Base-by-base conservation (phyloP, 2,113 vertebrate species). In the Pachypanchax playfairii region DNA sequence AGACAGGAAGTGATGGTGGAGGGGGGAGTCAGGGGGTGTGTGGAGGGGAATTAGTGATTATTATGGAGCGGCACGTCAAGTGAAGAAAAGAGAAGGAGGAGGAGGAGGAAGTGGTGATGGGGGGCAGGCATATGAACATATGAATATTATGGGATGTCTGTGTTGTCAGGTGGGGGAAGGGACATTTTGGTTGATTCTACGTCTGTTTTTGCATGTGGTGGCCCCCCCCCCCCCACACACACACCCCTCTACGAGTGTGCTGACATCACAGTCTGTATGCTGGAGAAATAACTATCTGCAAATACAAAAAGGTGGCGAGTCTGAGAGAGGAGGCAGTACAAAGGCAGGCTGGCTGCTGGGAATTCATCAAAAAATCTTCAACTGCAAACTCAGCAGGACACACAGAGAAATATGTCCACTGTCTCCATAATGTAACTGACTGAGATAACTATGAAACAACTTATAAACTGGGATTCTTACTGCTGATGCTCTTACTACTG, bases 121-220 rank as follows among this genome's bases (percentile, higher is more conserved):
- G 50, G 65, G 67, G 85, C 63, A 43, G 54, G 51, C 28, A 59
- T 48, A 59, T 70, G 77, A 74, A 76, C 28, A 59, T 48, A 59
- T 70, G 77, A 74, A 76, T 90, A 91, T 91, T 91, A 91, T 91
- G 86, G 90, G 87, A 89, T 91, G 85, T 85, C 54, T 63, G 75
- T 55, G 84, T 83, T 86, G 84, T 85, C 72, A 71, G 70, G 56
- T 28, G 62, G 90, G 88, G 82, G 89, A 89, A 79, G 89, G 85
- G 76, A 67, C 82, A 83, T 85, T 84, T 79, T 85, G 72, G 72
- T 84, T 80, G 79, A 82, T 84, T 75, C 77, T 69, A 67, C 70
- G 75, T 71, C 80, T 85, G 69, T 85, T 65, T 85, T 79, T 82
- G 83, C 82, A 73, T 79, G 64, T n/a, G 38, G 26, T 48, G 18